A percentile compares a stretch with the other conserved stretches of the same genome.
phyloP scores from a whole-genome alignment of 2,113 vertebrate species.

The Paradisaea rubra region DNA sequence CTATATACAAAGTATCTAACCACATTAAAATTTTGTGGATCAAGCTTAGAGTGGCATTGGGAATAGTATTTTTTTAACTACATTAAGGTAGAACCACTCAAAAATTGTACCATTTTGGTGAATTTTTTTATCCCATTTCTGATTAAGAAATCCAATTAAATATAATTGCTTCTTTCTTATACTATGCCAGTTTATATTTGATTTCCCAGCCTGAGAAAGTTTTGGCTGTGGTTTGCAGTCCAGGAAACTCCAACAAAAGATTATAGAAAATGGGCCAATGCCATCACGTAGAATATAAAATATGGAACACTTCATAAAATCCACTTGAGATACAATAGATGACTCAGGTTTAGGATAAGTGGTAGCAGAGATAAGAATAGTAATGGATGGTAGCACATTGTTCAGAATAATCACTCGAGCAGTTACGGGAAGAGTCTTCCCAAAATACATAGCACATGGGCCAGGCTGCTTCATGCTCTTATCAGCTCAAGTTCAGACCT shows the following conservation, averaged over 20 bases:
- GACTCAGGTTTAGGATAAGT: slow-evolving; percentile 32
- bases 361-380: slow-evolving; percentile 37
- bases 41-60: neutral
- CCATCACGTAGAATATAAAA: neutral
- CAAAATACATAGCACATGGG: neutral
- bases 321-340: slow-evolving; percentile 45
- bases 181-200: neutral
- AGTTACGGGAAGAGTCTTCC: neutral
- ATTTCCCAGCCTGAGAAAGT: neutral
- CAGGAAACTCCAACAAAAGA: slow-evolving; percentile 37
- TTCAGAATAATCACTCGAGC: neutral
- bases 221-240: neutral
- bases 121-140: neutral
- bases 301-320: neutral
- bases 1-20: neutral
- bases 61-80: accelerated
- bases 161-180: neutral
- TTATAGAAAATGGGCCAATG: neutral
- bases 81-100: neutral
- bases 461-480: neutral
- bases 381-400: slow-evolving; percentile 27
- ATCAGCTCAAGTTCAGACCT: neutral
- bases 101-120: neutral
- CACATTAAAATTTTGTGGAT: neutral
- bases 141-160: neutral